phyloP scores from a whole-genome alignment of 2,113 vertebrate species.

The Mobula hypostoma region DNA sequence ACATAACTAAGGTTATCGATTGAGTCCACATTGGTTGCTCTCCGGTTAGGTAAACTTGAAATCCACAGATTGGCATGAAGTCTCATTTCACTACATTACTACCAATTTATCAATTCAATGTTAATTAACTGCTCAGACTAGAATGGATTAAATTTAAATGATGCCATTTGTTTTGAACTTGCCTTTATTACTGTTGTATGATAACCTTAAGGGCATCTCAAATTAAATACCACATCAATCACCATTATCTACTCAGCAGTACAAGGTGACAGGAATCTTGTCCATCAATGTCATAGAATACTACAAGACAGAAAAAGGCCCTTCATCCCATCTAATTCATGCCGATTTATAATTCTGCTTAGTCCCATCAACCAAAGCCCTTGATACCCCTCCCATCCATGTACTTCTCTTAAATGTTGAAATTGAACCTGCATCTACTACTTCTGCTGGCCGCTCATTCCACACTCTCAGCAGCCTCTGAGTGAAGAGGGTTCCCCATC shows the following conservation, averaged over 20 bases:
- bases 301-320: no score
- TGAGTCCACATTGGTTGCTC: not conserved
- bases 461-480: no score
- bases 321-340: not conserved
- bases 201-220: not conserved
- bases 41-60: not conserved
- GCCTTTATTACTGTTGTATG: not conserved
- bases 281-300: no score
- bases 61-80: not conserved
- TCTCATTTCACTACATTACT: not conserved
- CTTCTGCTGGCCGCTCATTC: no score
- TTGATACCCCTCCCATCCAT: no score
- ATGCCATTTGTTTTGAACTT: not conserved
- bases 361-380: no score
- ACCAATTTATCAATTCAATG: not conserved
- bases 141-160: not conserved
- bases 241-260: not conserved
- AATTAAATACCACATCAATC: not conserved
- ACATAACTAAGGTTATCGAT: no score
- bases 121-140: not conserved
- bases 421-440: no score
- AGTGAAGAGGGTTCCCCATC: no score
- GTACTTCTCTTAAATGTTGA: no score
- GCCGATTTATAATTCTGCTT: not conserved
- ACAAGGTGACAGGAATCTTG: not conserved